Base-by-base conservation (phyloP, 2,797 vertebrate species). In the Allobates femoralis region DNA sequence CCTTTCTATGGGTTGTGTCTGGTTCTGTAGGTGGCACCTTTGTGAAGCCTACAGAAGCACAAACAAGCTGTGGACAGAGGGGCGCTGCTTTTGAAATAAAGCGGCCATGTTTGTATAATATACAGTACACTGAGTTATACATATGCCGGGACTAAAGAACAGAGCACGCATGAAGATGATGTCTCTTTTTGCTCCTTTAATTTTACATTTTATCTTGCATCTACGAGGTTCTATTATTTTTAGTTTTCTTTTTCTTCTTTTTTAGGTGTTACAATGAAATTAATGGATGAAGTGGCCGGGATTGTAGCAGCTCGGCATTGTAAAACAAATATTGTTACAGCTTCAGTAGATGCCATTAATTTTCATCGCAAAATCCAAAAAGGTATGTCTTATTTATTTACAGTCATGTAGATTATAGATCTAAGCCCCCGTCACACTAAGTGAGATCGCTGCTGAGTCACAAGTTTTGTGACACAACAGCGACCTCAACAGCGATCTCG, bases 281-380 rank as follows among this genome's bases (percentile, higher is more conserved):
- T 99, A 89, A 99, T 99, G 98, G 98, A 99, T 0, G 98, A 99
- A 85, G 98, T 98, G 0, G 98, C 98, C 0, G 98, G 98, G 41
- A 98, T 99, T 0, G 97, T 98, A 84, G 97, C 97, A 0, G 93
- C 93, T 0, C 96, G 97, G 12, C 98, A 99, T 91, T 99, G 98
- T 94, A 96, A 96, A 93, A 99, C 97, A 90, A 99, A 99, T 92
- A 94, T 99, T 0, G 97, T 99, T 90, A 99, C 98, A 0, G 97
- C 97, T 66, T 99, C 97, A 0, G 97, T 99, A 92, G 97, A 99
- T 0, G 97, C 97, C 92, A 98, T 98, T 83, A 98, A 99, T 91
- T 99, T 99, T 87, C 96, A 98, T 0, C 95, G 96, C 93, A 99
- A 98, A 94, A 98, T 99, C 90, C 95, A 94, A 71, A 98, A 97